Evolutionary conservation across 1,140 invertebrate genomes (phyloP).

Genomic region (Idris sp.): DNA sequence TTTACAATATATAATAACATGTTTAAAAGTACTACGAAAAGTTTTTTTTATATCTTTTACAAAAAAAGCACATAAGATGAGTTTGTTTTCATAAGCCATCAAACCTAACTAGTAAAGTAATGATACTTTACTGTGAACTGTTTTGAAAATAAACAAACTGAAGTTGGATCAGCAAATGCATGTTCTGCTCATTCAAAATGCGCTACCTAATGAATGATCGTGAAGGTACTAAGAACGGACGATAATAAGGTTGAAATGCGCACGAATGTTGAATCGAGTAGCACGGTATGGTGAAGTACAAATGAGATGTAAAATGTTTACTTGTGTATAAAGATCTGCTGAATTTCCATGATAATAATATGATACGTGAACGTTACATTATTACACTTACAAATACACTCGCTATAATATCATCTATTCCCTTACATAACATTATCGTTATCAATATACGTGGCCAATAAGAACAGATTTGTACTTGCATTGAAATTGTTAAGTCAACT

Average conservation of each 20-base stretch:
- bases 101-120: conserved; percentile 24
- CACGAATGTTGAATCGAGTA: conserved; percentile 44
- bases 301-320: conserved; percentile 51
- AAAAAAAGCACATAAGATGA: conserved; percentile 31
- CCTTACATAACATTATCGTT: conserved; percentile 77
- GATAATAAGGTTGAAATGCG: conserved; percentile 51
- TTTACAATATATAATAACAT: conserved; percentile 46
- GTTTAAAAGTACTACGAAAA: conserved; percentile 38
- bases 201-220: conserved; percentile 46
- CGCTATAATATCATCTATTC: conserved; percentile 75
- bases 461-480: conserved; percentile 79
- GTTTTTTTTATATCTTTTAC: conserved; percentile 16
- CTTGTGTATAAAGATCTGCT: conserved; percentile 41
- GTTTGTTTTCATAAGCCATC: conserved; percentile 6
- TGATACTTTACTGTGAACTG: conserved; percentile 30
- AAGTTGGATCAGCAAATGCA: conserved; percentile 50
- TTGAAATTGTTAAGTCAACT: conserved; percentile 79
- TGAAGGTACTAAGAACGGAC: conserved; percentile 27
- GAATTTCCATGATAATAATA: conserved; percentile 54
- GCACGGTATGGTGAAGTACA: conserved; percentile 38
- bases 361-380: conserved; percentile 63
- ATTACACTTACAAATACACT: conserved; percentile 76
- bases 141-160: conserved; percentile 18
- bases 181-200: conserved; percentile 48
- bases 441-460: conserved; percentile 79